phyloP scores from a whole-genome alignment of 1,140 invertebrate genomes.

The Microplitis demolitor region DNA sequence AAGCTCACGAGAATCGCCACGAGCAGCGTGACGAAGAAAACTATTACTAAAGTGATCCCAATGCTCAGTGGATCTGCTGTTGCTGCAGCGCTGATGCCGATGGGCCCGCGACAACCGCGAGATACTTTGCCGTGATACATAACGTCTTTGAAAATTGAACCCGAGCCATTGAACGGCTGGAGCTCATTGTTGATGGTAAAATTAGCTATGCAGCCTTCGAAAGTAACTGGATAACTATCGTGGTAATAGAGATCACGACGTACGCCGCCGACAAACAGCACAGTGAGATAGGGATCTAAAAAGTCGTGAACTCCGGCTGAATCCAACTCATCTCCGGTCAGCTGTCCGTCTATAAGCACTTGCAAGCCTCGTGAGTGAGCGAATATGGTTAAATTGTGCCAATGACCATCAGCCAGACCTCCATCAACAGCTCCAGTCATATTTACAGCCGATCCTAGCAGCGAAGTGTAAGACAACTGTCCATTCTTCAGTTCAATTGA shows the following conservation, averaged over 20 bases:
- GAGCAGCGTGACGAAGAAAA: slow-evolving; percentile 89
- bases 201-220: slow-evolving; percentile 88
- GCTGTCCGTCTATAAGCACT: slow-evolving; percentile 71
- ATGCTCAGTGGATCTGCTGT: slow-evolving; percentile 86
- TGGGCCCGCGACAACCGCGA: slow-evolving; percentile 70
- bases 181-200: slow-evolving; percentile 88
- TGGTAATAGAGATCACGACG: slow-evolving; percentile 63
- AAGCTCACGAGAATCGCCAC: slow-evolving; percentile 88
- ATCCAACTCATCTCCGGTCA: slow-evolving; percentile 83
- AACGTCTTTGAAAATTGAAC: slow-evolving; percentile 76
- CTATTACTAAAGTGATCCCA: slow-evolving; percentile 89
- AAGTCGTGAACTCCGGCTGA: slow-evolving; percentile 86
- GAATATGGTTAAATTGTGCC: slow-evolving; percentile 82
- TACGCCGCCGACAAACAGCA: slow-evolving; percentile 77
- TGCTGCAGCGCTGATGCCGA: slow-evolving; percentile 75
- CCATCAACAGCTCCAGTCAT: slow-evolving; percentile 71
- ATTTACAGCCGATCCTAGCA: slow-evolving; percentile 77
- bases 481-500: slow-evolving; percentile 74
- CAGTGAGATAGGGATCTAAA: slow-evolving; percentile 85
- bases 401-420: slow-evolving; percentile 76
- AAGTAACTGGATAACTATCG: slow-evolving; percentile 63
- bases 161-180: slow-evolving; percentile 86
- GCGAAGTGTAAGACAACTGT: slow-evolving; percentile 76
- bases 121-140: slow-evolving; percentile 72
- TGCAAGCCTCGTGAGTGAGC: slow-evolving; percentile 72